Conservation (phyloP, 2,797 vertebrate genomes). For the Crax fasciolata region DNA sequence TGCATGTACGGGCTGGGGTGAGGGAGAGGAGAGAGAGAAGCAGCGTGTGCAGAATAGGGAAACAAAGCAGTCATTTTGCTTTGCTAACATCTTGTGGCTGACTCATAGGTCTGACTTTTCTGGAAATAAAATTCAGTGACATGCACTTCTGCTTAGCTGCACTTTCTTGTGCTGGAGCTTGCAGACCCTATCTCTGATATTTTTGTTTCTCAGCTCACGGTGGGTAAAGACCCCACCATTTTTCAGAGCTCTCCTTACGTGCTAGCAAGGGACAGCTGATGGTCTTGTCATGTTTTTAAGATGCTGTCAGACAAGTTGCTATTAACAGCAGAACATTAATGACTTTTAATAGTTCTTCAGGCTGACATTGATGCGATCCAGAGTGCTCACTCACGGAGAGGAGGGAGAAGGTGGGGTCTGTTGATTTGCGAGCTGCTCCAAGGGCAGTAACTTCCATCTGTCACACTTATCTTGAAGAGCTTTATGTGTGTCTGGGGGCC, state of each 20-base stretch:
- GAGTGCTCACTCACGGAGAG: background rate
- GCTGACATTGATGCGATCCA: conserved; percentile 13
- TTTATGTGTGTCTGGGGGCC: background rate
- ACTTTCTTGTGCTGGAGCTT: background rate
- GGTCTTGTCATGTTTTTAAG: background rate
- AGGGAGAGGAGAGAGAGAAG: background rate
- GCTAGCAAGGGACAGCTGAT: background rate
- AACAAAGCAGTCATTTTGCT: conserved; percentile 54
- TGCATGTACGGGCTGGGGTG: background rate
- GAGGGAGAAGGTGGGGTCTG: conserved; percentile 23
- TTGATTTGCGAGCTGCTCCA: background rate
- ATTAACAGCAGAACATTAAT: background rate
- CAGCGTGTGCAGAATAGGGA: background rate
- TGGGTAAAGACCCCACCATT: fast-evolving
- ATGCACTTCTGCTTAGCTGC: background rate
- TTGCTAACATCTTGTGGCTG: conserved; percentile 39
- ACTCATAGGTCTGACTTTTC: conserved; percentile 53
- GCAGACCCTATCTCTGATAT: background rate
- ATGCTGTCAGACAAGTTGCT: background rate
- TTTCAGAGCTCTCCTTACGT: background rate
- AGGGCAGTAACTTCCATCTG: background rate
- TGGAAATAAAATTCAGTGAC: background rate
- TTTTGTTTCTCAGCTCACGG: background rate
- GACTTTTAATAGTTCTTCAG: background rate
- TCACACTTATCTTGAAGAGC: background rate